phyloP scores from a whole-genome alignment of 2,113 vertebrate species.

The Nycticryphes semicollaris region DNA sequence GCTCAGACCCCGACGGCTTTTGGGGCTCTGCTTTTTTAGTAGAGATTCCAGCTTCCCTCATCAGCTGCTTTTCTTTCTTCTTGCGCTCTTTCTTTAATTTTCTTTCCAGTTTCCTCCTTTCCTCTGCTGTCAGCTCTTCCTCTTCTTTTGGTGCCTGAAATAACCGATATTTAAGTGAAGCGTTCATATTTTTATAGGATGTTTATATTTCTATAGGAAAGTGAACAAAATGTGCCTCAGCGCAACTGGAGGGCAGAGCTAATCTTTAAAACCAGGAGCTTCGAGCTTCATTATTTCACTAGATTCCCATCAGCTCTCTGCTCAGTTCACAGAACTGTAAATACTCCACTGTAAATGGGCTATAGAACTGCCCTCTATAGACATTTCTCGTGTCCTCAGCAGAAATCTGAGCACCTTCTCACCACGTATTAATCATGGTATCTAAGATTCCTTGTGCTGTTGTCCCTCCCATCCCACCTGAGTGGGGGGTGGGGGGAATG shows the following conservation, averaged over 20 bases:
- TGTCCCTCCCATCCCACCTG: neutral
- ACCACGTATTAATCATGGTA: accelerated
- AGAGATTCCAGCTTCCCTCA: slow-evolving; percentile 47
- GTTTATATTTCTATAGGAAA: neutral
- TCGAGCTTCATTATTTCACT: neutral
- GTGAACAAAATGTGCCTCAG: neutral
- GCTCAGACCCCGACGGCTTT: slow-evolving; percentile 12
- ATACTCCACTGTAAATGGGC: neutral
- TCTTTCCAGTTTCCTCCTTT: slow-evolving; percentile 73
- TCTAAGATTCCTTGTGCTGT: neutral
- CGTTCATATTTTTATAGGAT: neutral
- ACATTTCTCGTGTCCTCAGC: neutral
- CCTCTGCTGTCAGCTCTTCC: slow-evolving; percentile 57
- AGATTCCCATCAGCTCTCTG: neutral
- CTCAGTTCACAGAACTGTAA: neutral
- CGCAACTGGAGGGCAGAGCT: neutral
- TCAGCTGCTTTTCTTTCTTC: slow-evolving; percentile 71
- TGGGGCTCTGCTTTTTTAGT: slow-evolving; percentile 24
- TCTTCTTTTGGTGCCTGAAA: slow-evolving; percentile 13
- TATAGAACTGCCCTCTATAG: accelerated
- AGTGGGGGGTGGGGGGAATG: neutral
- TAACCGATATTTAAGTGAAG: neutral
- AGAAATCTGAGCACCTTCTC: neutral
- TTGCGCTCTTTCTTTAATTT: slow-evolving; percentile 80
- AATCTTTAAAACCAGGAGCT: neutral